phyloP scores from a whole-genome alignment of 2,888 invertebrate species.

The Nomada fabriciana region DNA sequence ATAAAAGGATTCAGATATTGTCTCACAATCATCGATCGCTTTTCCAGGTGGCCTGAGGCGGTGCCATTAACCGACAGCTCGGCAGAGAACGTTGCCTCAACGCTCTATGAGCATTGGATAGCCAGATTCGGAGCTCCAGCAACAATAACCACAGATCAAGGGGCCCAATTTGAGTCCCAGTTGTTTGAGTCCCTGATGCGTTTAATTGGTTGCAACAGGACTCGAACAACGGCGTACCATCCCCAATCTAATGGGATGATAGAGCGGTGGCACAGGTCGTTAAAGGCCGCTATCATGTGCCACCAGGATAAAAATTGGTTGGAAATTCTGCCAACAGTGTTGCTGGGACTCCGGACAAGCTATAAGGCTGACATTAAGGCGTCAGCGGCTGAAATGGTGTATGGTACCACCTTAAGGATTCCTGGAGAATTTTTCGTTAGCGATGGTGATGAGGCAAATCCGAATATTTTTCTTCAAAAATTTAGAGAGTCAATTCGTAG shows the following conservation, averaged over 20 bases:
- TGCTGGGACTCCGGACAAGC: too few relatives aligned
- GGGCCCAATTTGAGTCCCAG: neutral
- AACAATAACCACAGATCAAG: neutral
- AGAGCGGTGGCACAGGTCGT: neutral
- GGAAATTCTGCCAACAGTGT: neutral
- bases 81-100: neutral
- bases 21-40: slow-evolving; percentile 12
- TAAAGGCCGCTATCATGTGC: slow-evolving; percentile 6
- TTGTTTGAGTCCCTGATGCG: neutral
- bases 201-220: neutral
- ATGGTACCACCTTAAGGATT: neutral
- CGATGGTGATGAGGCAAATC: too few relatives aligned
- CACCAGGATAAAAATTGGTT: neutral
- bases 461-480: neutral
- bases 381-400: slow-evolving; percentile 60
- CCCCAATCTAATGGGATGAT: neutral
- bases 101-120: neutral
- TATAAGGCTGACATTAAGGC: too few relatives aligned
- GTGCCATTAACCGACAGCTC: slow-evolving; percentile 2
- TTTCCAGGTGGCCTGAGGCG: slow-evolving; percentile 27
- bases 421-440: slow-evolving; percentile 6
- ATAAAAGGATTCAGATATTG: neutral
- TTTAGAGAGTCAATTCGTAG: neutral
- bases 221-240: neutral
- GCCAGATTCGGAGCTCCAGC: neutral